Base-by-base conservation (phyloP, 1,140 invertebrate species). In the Drosophila subpulchrella region DNA sequence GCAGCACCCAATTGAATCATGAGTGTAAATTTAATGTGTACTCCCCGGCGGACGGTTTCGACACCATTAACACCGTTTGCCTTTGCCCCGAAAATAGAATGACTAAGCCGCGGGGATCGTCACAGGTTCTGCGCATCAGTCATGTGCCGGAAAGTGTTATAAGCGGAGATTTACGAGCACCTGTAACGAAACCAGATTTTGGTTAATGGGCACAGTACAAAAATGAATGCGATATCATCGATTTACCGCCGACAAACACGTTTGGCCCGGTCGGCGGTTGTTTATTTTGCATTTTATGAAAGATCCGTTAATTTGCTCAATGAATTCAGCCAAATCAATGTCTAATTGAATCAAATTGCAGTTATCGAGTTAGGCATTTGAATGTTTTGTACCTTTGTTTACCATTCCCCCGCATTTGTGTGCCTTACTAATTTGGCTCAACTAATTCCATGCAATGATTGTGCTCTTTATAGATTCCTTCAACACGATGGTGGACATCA, bases 401-500 rank as follows among this genome's bases (percentile, higher is more conserved):
- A 76, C 63, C 79, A 76, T 83, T 55, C 53, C 71, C 50, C 50
- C 61, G 50, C 72, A 32, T 39, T 10, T 57, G 39, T 30, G 10
- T 65, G 10, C 30, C 20, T 32, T 4, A 24, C 13, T 11, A 27
- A 12, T 47, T 15, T 7, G 8, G 41, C 59, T 24, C 30, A 42
- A 77, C 48, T 60, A 70, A 71, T 42, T 15, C 11, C 12, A 7
- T 27, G 6, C 4, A 24, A 53, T 42, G 6, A 17, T 39, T 44
- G 61, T 20, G 8, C 4, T 59, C 42, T 12, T 84, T 89, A 13
- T 66, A 96, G 97, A 97, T 83, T 97, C 96, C 20, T 99, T 99
- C 92, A 99, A 99, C 92, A 99, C 98, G 7, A 95, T 96, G 44
- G 97, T 99, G 13, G 99, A 99, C 92, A 99, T 99, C 65, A 98